Conservation (phyloP, 2,797 vertebrate genomes). For the Enteromius trimaculatus region DNA sequence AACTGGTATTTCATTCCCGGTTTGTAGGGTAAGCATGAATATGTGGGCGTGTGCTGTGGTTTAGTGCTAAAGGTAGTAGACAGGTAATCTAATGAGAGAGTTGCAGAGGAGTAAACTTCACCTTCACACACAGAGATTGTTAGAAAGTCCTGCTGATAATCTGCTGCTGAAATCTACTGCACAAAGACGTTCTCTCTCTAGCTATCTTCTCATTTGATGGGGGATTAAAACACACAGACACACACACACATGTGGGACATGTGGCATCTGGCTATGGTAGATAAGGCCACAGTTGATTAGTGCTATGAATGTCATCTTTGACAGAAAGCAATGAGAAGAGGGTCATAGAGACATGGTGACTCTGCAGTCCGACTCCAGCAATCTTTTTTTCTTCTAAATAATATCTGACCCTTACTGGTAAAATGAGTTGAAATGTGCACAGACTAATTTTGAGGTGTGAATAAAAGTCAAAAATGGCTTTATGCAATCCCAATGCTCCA, state of each 20-base stretch:
- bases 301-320: slow-evolving; percentile 64
- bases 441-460: neutral
- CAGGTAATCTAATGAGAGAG: slow-evolving; percentile 9
- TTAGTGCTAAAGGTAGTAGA: slow-evolving; percentile 11
- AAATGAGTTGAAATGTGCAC: neutral
- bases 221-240: slow-evolving; percentile 31
- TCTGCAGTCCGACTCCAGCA: slow-evolving; percentile 45
- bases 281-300: slow-evolving; percentile 72
- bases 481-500: neutral
- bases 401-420: neutral
- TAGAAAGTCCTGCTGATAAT: slow-evolving; percentile 28
- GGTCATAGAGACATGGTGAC: slow-evolving; percentile 53
- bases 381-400: neutral
- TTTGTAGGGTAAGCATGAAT: neutral
- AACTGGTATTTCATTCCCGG: neutral
- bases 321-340: slow-evolving; percentile 56
- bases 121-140: slow-evolving; percentile 20
- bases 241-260: neutral
- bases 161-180: slow-evolving; percentile 39
- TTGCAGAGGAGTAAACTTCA: slow-evolving; percentile 13
- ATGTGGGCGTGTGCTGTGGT: neutral
- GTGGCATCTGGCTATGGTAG: slow-evolving; percentile 62
- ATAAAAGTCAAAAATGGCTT: neutral
- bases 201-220: slow-evolving; percentile 34
- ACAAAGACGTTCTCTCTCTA: slow-evolving; percentile 39